Evolutionary conservation across 2,113 vertebrate genomes (phyloP).

Genomic region (Balaeniceps rex): DNA sequence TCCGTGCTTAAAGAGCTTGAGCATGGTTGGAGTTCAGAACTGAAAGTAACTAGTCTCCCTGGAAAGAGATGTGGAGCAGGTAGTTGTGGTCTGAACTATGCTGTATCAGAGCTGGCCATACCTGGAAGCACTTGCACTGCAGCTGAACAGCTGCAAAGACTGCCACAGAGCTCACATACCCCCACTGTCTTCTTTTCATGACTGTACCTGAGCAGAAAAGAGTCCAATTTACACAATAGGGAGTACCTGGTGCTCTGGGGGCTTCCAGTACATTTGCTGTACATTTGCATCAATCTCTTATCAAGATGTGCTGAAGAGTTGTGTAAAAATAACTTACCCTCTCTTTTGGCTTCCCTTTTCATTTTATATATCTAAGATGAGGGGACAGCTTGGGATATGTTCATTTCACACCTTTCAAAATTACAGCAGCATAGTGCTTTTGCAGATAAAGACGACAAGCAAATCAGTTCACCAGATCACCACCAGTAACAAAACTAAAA

Average conservation of each 20-base stretch:
- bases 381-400: background rate
- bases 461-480: background rate
- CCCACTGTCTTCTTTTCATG: background rate
- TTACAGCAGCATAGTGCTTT: background rate
- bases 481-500: background rate
- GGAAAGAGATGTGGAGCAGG: background rate
- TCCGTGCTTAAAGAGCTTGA: background rate
- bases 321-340: background rate
- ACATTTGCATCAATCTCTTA: background rate
- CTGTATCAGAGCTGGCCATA: background rate
- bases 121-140: background rate
- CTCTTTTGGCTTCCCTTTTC: background rate
- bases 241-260: background rate
- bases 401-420: background rate
- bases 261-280: background rate
- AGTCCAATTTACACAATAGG: background rate
- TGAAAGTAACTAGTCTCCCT: background rate
- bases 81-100: background rate
- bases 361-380: background rate
- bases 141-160: background rate
- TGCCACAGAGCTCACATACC: background rate
- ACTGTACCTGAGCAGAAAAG: background rate
- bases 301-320: background rate
- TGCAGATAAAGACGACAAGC: background rate
- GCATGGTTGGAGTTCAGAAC: background rate